Percentiles rank a stretch among this genome's conserved stretches.
phyloP scores from a whole-genome alignment of 1,140 invertebrate species.

The Tribolium castaneum region DNA sequence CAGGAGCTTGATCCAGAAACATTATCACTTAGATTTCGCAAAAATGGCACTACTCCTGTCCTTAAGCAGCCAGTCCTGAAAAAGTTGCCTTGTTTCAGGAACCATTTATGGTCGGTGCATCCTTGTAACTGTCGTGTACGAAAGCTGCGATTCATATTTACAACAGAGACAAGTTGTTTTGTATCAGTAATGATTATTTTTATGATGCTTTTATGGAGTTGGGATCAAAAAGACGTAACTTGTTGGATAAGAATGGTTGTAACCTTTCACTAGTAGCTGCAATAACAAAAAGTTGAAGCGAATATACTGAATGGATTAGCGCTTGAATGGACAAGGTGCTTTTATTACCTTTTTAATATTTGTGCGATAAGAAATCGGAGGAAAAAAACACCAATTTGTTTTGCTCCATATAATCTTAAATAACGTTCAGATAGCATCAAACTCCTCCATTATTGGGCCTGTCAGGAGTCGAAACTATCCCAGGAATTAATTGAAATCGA shows the following conservation, averaged over 20 bases:
- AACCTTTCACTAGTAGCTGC: neutral
- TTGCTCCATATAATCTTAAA: neutral
- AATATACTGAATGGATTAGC: conserved; percentile 4
- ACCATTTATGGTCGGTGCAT: neutral
- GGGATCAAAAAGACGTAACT: neutral
- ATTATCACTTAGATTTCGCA: neutral
- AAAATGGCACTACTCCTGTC: neutral
- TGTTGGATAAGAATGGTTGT: neutral
- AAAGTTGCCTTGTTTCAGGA: neutral
- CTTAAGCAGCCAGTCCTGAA: neutral
- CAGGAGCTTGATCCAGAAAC: conserved; percentile 16
- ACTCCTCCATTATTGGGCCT: neutral
- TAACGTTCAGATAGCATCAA: neutral
- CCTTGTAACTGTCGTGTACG: neutral
- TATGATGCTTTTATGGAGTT: conserved; percentile 5
- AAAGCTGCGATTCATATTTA: neutral
- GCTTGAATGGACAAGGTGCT: neutral
- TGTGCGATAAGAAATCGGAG: neutral
- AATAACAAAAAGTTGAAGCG: conserved; percentile 1
- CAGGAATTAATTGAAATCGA: neutral
- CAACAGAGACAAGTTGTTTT: neutral
- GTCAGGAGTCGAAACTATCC: too few species aligned
- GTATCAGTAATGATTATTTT: neutral
- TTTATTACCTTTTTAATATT: neutral
- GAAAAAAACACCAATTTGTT: neutral